Evolutionary conservation across 2,113 vertebrate species (phyloP).

Genomic region (Sylvicapra grimmia): DNA sequence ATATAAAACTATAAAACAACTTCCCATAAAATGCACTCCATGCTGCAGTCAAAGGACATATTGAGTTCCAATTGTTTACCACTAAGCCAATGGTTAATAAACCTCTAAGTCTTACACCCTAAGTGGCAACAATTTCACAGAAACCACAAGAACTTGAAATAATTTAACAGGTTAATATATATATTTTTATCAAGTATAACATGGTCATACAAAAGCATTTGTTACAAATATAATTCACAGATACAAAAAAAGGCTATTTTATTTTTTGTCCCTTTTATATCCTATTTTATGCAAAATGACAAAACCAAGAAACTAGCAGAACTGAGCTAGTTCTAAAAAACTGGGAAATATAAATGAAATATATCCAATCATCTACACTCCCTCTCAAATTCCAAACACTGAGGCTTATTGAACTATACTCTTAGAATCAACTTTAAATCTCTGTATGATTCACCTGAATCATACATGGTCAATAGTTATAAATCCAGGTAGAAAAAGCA

Average conservation of each 20-base stretch:
- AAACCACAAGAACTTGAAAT: conserved; percentile 79
- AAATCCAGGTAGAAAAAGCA: conserved; percentile 36
- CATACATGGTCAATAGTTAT: conserved; percentile 34
- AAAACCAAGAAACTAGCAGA: conserved; percentile 63
- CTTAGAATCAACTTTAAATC: conserved; percentile 58
- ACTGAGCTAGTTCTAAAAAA: conserved; percentile 55
- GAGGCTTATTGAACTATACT: neutral
- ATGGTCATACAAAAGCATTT: conserved; percentile 79
- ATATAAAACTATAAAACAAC: neutral
- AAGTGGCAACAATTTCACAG: conserved; percentile 64
- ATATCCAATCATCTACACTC: neutral
- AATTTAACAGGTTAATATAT: conserved; percentile 75
- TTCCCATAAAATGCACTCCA: neutral
- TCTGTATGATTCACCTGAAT: conserved; percentile 49
- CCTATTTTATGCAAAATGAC: conserved; percentile 72
- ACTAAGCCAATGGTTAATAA: conserved; percentile 14
- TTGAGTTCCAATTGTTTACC: neutral
- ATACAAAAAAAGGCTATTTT: conserved; percentile 75
- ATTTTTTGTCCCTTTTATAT: conserved; percentile 74
- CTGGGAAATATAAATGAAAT: conserved; percentile 56
- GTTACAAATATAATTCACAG: conserved; percentile 80
- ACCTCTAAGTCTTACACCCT: conserved; percentile 36
- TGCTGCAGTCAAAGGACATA: neutral
- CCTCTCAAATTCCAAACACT: conserved; percentile 31
- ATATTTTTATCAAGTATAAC: conserved; percentile 75